Base-by-base conservation (phyloP, 2,797 vertebrate species). In the Periparus ater region DNA sequence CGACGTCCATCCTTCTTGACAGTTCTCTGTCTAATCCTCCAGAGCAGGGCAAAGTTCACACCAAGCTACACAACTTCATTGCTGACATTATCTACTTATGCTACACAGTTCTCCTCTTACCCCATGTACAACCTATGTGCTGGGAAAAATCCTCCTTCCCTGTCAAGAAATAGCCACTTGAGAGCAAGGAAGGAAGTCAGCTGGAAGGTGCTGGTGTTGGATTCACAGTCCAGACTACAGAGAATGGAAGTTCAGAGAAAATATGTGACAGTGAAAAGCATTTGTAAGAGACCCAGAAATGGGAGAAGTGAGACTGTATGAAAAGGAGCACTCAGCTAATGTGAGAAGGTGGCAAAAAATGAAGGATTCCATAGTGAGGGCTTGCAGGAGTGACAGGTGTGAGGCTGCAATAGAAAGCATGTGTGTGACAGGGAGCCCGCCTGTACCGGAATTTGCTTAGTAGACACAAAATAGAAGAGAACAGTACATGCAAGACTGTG, bases 41-140 rank as follows among this genome's bases (percentile, higher is more conserved):
- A 68, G 38, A 89, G 81, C 58, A 83, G 61, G 73, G 73, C 20
- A 4, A 92, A 92, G 93, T 88, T 96, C 51, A 50, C 40, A 58
- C 67, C 34, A 38, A 93, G 81, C 78, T 50, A 67, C 14, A 14
- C 62, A 94, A 95, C 91, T 91, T 85, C 81, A 85, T 17, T 83
- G 71, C 76, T 91, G 75, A 78, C 17, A 8, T 65, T 54, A 63
- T 38, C 73, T 76, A 30, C 30, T 77, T 48, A 42, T 2, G 23
- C 48, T 68, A 54, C 36, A 55, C 44, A 68, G 6, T 58, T 58
- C 36, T 89, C 20, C 38, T 88, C 51, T 81, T 50, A 3, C 26
- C 5, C 74, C 8, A 6, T 0, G 1, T 40, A 40, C 34, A 80
- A 42, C 50, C 40, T 17, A 3, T 32, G 42, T 63, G 48, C 63